Evolutionary conservation across 37 sponge, comb jelly and placozoan genomes (phyloP).

Genomic region (Cliona cf. orientalis): DNA sequence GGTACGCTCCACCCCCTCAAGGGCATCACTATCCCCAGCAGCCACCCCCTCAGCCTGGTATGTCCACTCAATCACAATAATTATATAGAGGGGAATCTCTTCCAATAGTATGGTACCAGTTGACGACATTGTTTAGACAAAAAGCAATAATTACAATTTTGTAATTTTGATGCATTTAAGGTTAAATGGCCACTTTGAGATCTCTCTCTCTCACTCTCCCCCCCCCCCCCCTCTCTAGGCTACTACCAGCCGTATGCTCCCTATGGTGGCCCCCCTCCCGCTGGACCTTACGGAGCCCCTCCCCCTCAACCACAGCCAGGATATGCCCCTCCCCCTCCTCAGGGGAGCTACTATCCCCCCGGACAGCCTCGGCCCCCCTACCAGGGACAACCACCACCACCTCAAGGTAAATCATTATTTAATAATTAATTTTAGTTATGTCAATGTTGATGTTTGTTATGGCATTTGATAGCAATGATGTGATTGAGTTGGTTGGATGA

Average conservation of each 20-base stretch:
- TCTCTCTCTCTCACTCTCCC: no score
- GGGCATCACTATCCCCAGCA: conserved; percentile 11
- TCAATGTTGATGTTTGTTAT: no score
- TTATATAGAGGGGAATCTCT: not conserved
- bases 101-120: not conserved
- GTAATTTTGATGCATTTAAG: not conserved
- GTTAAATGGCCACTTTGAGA: no score
- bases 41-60: conserved; percentile 27
- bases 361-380: not conserved
- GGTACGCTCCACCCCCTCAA: not conserved
- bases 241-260: conserved; percentile 32
- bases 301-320: conserved; percentile 30
- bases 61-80: not conserved
- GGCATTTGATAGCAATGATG: no score
- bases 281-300: conserved; percentile 2
- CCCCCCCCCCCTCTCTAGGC: conserved; percentile 1
- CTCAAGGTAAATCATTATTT: not conserved
- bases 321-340: conserved; percentile 10
- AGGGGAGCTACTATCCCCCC: conserved; percentile 32
- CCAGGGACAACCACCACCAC: not conserved
- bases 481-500: no score
- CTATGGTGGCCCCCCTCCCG: conserved; percentile 2
- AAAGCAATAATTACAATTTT: not conserved
- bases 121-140: not conserved
- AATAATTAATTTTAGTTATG: not conserved